phyloP scores from a whole-genome alignment of 2,113 vertebrate species.

The Oceanodroma tethys region DNA sequence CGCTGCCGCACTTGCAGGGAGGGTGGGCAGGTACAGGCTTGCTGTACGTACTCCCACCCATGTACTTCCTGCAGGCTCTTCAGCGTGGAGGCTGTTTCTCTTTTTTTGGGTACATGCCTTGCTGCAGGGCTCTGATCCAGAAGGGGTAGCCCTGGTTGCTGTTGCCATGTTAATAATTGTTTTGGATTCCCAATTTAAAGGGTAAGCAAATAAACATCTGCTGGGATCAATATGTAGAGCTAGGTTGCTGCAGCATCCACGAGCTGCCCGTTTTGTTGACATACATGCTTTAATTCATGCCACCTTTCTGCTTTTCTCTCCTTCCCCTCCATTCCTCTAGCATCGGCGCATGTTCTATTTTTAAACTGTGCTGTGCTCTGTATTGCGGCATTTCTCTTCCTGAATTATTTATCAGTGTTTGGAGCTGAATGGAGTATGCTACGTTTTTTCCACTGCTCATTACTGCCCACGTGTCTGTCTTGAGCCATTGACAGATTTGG shows the following conservation, averaged over 20 bases:
- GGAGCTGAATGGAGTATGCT: constrained; percentile 65
- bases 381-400: constrained; percentile 68
- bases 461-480: constrained; percentile 64
- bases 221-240: neutral
- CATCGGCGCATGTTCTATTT: constrained; percentile 50
- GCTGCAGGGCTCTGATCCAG: neutral
- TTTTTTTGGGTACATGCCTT: neutral
- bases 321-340: neutral
- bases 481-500: constrained; percentile 70
- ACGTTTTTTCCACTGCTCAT: constrained; percentile 33
- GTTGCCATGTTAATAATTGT: neutral
- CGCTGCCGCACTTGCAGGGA: too few species aligned
- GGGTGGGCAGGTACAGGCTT: fast-evolving
- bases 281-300: neutral
- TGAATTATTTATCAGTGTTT: constrained; percentile 76
- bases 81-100: neutral
- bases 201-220: neutral
- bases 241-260: neutral
- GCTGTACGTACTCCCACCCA: fast-evolving
- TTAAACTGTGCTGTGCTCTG: constrained; percentile 53
- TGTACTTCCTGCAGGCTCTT: neutral
- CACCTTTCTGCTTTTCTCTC: neutral
- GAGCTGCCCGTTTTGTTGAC: constrained; percentile 15
- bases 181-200: neutral
- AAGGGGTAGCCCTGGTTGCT: neutral